Evolutionary conservation across 2,113 vertebrate species (phyloP), one percentile per base, ranked within the genome.

Genomic region (Xiphorhynchus elegans): DNA sequence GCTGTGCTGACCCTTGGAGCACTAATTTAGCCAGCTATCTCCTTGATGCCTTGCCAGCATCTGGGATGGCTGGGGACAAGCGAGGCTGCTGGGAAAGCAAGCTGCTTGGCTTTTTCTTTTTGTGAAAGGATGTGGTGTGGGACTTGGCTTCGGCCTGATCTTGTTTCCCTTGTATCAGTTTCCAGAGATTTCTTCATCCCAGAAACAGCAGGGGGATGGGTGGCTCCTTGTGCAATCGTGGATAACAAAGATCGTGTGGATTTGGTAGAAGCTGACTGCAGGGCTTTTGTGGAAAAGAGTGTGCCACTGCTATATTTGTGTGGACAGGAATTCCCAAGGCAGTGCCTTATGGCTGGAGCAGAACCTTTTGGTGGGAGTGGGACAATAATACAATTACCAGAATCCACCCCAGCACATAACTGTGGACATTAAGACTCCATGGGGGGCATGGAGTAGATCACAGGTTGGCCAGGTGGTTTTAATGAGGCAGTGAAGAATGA

Each of bases 71-170:
- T 75, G 62, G 89, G 90, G 80, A 93, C 83, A 92, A 80, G 68
- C 0, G 1, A 88, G 64, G 81, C 47, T 90, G 87, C 78, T 83
- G 87, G 91, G 93, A 96, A 96, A 89, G 62, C n/a, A 86, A 68
- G 29, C 64, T 56, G 60, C 15, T 21, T 59, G 64, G 72, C 17
- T 62, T 49, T 59, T 20, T 11, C 16, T 56, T 62, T 79, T 29
- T 52, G 39, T 76, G 49, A 93, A 93, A 89, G 90, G 92, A 95
- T 95, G 95, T 93, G 94, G 94, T 81, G 20, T 75, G 60, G 79
- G 59, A 75, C 63, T 72, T 60, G 79, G 92, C 49, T 90, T 83
- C 63, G 72, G 72, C 37, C 64, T 74, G 63, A 52, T 85, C 92
- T 77, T 70, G 18, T 63, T 89, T 74, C 72, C 53, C 79, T 84